Conservation (phyloP, 1,140 invertebrate genomes). For the Rhynchophorus ferrugineus region DNA sequence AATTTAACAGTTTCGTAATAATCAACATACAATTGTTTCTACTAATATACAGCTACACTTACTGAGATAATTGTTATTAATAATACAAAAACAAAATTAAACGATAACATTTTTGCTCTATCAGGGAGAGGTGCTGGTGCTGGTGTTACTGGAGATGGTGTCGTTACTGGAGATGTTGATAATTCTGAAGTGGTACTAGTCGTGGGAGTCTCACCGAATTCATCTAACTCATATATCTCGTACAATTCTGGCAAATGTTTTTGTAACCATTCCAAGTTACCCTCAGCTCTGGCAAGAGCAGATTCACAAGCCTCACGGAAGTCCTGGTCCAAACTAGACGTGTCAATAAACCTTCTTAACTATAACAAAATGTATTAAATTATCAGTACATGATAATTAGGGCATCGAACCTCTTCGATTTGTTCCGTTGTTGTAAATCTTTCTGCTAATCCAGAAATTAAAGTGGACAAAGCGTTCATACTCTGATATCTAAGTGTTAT, state of each 20-base stretch:
- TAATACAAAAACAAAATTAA: not conserved
- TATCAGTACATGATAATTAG: not conserved
- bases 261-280: constrained; percentile 11
- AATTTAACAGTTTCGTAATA: too few relatives aligned
- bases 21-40: too few relatives aligned
- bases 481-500: constrained; percentile 11
- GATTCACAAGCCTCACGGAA: constrained; percentile 5
- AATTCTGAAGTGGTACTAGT: not conserved
- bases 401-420: constrained; percentile 7
- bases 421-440: constrained; percentile 19
- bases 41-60: too few relatives aligned
- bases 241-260: constrained; percentile 9
- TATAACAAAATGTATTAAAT: constrained; percentile 6
- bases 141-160: not conserved
- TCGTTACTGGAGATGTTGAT: not conserved
- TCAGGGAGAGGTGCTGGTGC: not conserved
- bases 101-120: not conserved
- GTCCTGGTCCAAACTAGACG: constrained; percentile 10
- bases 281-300: constrained; percentile 13
- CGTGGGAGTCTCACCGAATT: not conserved
- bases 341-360: constrained; percentile 14
- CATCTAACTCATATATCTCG: constrained; percentile 1
- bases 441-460: constrained; percentile 18
- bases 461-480: constrained; percentile 18
- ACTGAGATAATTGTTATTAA: too few relatives aligned